phyloP scores from a whole-genome alignment of 2,797 vertebrate species.

The Gymnothorax javanicus region DNA sequence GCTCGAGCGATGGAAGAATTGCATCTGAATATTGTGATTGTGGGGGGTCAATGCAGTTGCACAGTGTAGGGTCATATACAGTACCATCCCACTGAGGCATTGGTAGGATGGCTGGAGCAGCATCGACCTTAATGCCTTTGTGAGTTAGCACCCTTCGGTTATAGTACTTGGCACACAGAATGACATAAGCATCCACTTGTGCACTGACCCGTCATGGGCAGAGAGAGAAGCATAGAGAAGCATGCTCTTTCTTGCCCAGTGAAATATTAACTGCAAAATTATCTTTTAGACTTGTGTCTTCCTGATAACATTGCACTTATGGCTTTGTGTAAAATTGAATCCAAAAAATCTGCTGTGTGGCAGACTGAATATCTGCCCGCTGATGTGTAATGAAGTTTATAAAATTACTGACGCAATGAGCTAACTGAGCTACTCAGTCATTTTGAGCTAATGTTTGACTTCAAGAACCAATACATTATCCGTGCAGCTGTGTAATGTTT shows the following conservation, averaged over 20 bases:
- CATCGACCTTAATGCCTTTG: constrained; percentile 38
- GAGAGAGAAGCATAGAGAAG: background rate
- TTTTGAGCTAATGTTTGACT: background rate
- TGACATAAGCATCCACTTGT: background rate
- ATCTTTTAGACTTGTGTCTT: constrained; percentile 31
- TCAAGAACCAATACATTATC: background rate
- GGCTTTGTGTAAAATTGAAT: background rate
- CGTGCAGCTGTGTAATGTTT: background rate
- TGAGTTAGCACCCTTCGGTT: constrained; percentile 22
- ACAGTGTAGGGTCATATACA: constrained; percentile 12
- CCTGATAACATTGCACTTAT: background rate
- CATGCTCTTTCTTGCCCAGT: background rate
- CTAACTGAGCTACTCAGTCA: constrained; percentile 1
- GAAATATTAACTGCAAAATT: background rate
- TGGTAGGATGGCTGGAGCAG: constrained; percentile 20
- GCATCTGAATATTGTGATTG: background rate
- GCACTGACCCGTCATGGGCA: constrained; percentile 2
- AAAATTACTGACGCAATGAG: background rate
- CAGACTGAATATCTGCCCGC: background rate
- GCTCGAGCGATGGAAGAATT: background rate
- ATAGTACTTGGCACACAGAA: background rate
- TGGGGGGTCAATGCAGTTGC: background rate
- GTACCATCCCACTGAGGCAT: background rate
- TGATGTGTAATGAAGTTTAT: background rate
- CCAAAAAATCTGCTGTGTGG: background rate